Conservation (phyloP, 2,888 invertebrate genomes). For the Branchipolynoe longqiensis region DNA sequence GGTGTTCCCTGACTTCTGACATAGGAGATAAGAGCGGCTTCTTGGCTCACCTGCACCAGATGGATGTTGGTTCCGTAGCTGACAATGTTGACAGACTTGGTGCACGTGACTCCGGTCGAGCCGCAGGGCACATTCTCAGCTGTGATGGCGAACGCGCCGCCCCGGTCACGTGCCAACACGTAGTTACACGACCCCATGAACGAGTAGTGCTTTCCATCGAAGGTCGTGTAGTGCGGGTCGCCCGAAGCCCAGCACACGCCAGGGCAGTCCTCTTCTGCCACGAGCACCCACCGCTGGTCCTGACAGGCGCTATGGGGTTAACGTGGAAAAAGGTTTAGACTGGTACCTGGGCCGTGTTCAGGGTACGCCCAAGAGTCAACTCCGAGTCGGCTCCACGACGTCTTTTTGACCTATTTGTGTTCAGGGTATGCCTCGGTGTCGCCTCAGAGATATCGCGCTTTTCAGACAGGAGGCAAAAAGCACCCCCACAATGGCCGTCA, state of each 20-base stretch:
- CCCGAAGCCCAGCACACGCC: conserved; percentile 90
- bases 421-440: too few species aligned
- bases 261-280: background rate
- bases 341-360: too few species aligned
- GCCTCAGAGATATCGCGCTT: too few species aligned
- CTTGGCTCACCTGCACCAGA: conserved; percentile 16
- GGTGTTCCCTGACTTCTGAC: too few species aligned
- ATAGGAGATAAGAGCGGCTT: too few species aligned
- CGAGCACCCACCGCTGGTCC: conserved; percentile 36
- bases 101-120: conserved; percentile 66
- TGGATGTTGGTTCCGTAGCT: conserved; percentile 54
- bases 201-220: conserved; percentile 90
- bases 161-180: conserved; percentile 61
- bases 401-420: too few species aligned
- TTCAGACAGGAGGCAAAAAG: too few species aligned
- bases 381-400: too few species aligned
- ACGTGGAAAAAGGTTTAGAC: too few species aligned
- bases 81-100: conserved; percentile 64
- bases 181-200: conserved; percentile 90
- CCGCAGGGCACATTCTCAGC: conserved; percentile 68
- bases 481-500: too few species aligned
- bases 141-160: conserved; percentile 62
- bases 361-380: too few species aligned
- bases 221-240: conserved; percentile 93
- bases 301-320: conserved; percentile 14